Evolutionary conservation across 2,888 invertebrate genomes (phyloP).

Genomic region (Dynastes maya): DNA sequence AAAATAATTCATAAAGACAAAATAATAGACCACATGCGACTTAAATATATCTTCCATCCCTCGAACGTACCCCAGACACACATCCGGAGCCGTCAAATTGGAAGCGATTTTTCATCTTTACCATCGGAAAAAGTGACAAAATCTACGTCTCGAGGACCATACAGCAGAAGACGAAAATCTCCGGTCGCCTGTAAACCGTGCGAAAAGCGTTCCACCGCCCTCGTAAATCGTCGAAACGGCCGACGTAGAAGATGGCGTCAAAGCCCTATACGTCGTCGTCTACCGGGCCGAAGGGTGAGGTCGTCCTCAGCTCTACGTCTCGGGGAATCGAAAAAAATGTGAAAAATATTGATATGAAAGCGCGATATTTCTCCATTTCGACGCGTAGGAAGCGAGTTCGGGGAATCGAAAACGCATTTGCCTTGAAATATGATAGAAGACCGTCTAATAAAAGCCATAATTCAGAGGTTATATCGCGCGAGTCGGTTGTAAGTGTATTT

Average conservation of each 20-base stretch:
- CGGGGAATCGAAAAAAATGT: conserved; percentile 23
- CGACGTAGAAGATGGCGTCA: conserved; percentile 18
- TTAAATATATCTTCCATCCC: conserved; percentile 8
- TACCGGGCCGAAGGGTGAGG: neutral
- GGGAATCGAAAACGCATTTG: conserved; percentile 41
- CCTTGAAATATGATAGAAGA: conserved; percentile 33
- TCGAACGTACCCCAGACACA: neutral
- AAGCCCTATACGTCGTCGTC: conserved; percentile 11
- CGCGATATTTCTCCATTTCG: conserved; percentile 44
- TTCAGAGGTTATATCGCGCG: neutral
- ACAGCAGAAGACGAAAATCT: conserved; percentile 21
- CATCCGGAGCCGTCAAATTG: conserved; percentile 9
- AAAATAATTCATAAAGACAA: neutral
- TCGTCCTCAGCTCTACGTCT: neutral
- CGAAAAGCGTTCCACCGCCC: conserved; percentile 13
- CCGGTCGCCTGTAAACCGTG: conserved; percentile 27
- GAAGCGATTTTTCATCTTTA: conserved; percentile 33
- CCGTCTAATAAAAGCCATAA: conserved; percentile 37
- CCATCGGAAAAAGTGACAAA: conserved; percentile 21
- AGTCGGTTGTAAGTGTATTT: neutral
- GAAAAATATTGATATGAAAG: conserved; percentile 46
- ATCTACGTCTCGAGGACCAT: conserved; percentile 28
- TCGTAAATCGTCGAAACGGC: conserved; percentile 27
- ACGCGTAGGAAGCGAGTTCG: conserved; percentile 10
- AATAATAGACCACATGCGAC: neutral